phyloP scores from a whole-genome alignment of 1,140 invertebrate genomes.

The Chrysoperla carnea region DNA sequence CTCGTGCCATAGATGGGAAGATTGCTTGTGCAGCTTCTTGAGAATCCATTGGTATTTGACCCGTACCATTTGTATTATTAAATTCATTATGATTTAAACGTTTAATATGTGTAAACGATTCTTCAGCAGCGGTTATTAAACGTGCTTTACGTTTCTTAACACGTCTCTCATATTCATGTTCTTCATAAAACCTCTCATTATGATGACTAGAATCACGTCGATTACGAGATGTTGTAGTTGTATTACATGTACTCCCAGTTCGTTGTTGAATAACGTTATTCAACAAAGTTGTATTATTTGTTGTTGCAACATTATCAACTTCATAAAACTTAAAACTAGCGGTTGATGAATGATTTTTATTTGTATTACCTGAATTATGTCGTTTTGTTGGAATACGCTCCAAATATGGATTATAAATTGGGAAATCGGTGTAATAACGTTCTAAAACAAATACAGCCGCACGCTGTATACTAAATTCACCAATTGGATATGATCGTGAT shows the following conservation, averaged over 20 bases:
- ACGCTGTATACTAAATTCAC: conserved; percentile 84
- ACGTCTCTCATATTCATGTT: conserved; percentile 88
- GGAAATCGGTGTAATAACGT: conserved; percentile 91
- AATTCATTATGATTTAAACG: conserved; percentile 44
- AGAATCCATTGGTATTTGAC: conserved; percentile 61
- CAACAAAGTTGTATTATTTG: conserved; percentile 42
- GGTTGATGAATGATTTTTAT: conserved; percentile 54
- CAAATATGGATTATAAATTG: conserved; percentile 91
- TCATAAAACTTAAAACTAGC: conserved; percentile 94
- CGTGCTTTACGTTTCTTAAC: conserved; percentile 80
- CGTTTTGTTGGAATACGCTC: conserved; percentile 59
- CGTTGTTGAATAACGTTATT: conserved; percentile 42
- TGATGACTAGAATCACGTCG: conserved; percentile 68
- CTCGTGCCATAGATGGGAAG: conserved; percentile 87
- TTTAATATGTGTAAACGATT: conserved; percentile 93
- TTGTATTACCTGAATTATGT: no score
- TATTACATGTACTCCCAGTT: conserved; percentile 24
- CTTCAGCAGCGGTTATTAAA: conserved; percentile 82
- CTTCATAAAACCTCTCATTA: conserved; percentile 94
- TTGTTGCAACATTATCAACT: conserved; percentile 52
- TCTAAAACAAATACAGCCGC: conserved; percentile 88
- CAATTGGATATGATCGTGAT: conserved; percentile 68
- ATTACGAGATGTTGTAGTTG: conserved; percentile 35
- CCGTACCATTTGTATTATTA: conserved; percentile 20
- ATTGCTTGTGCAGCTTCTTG: conserved; percentile 92